Evolutionary conservation across 1,140 invertebrate genomes (phyloP), one percentile per base, ranked within the genome.

Genomic region (Goniozus legneri): DNA sequence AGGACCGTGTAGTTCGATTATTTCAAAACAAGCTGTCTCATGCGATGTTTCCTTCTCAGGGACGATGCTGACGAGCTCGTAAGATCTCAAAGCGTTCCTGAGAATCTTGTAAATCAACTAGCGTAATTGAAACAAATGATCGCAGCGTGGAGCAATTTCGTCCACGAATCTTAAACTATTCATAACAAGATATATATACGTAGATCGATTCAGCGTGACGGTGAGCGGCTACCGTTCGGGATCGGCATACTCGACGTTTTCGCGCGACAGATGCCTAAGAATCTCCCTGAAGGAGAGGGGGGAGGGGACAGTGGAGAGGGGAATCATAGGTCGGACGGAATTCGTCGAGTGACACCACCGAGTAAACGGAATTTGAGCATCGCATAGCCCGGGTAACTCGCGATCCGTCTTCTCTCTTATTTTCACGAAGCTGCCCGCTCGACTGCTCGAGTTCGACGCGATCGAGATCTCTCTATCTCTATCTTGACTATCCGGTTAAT

Each of bases 341-440:
- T 60, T 48, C 42, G 37, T 45, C 53, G 47, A 56, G 54, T 60
- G 54, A 61, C 58, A 57, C 58, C 51, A 52, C 58, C 37, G 24
- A 62, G 58, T 60, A 54, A 43, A 15, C 42, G 59, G 59, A 60
- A 61, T 62, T 46, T 60, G 48, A 52, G 52, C 59, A 41, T 58
- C 45, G 58, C 59, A 61, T 62, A 61, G 54, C 55, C 52, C 21
- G 43, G 45, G 50, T 52, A 38, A 51, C 54, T 48, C 44, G 44
- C 33, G 30, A 36, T 43, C 13, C 27, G 22, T 41, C 24, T 43
- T 42, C 14, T 18, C 13, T 14, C 16, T 16, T 18, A 36, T 2
- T 19, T 36, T 27, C 24, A 4, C 24, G 4, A 27, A 6, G 4
- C 24, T 4, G 24, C 10, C 24, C 24, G 24, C 24, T 10, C 4